phyloP scores from a whole-genome alignment of 2,797 vertebrate species.

The Bufotes viridis region DNA sequence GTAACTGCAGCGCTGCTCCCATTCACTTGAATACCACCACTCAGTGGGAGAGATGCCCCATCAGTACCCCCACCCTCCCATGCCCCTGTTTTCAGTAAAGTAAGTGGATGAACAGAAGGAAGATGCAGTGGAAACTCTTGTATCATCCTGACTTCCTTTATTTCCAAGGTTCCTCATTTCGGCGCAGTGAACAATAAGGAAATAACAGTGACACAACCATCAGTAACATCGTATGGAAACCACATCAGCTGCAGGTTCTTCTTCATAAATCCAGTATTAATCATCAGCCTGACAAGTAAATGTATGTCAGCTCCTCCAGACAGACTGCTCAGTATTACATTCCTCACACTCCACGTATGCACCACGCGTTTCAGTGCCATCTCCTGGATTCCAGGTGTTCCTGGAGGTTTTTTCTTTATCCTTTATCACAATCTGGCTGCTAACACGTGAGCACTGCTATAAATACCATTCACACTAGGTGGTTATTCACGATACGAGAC shows the following conservation, averaged over 20 bases:
- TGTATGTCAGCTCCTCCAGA: neutral
- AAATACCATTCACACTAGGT: constrained; percentile 12
- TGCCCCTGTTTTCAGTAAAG: neutral
- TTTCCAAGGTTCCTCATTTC: constrained; percentile 23
- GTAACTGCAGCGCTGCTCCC: no score
- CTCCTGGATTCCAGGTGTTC: neutral
- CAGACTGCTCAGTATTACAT: neutral
- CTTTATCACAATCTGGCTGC: neutral
- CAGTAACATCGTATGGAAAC: neutral
- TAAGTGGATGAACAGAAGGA: neutral
- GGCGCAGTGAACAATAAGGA: neutral
- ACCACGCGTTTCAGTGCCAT: neutral
- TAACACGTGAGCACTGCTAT: neutral
- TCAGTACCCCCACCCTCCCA: neutral
- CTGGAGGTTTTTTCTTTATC: neutral
- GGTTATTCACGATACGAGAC: neutral
- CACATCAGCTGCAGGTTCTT: neutral
- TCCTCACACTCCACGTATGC: neutral
- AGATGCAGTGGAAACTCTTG: neutral
- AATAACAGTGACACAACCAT: neutral
- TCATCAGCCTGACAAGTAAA: neutral
- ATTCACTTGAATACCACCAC: neutral
- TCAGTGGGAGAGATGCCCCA: neutral
- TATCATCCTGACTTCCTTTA: neutral
- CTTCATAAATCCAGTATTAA: neutral